Evolutionary conservation across 1,140 invertebrate species (phyloP).

Genomic region (Temnothorax nylanderi): DNA sequence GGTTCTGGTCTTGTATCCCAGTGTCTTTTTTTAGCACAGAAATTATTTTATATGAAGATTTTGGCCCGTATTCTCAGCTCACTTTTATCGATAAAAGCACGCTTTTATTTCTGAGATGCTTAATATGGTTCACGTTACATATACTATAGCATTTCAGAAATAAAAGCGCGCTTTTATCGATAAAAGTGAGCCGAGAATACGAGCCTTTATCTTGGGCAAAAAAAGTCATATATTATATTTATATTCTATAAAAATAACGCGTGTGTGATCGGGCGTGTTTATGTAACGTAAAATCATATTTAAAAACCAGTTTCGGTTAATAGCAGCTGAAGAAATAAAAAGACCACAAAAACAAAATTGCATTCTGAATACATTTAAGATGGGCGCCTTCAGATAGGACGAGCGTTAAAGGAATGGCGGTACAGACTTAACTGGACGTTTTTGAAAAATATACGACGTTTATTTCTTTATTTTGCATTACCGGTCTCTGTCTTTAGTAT

Average conservation of each 20-base stretch:
- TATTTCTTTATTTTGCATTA: background rate
- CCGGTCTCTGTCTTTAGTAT: background rate
- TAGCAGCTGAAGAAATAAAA: background rate
- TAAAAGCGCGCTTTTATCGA: too few relatives aligned
- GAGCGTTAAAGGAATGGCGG: background rate
- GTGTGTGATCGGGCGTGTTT: background rate
- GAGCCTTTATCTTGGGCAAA: background rate
- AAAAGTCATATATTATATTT: background rate
- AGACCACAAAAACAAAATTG: background rate
- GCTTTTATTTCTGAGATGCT: too few relatives aligned
- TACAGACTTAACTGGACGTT: background rate
- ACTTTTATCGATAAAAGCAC: too few relatives aligned
- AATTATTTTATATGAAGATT: background rate
- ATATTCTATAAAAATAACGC: background rate
- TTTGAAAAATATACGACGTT: background rate
- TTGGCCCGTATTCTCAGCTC: too few relatives aligned
- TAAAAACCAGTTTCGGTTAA: slow-evolving; percentile 2
- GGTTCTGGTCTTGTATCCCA: background rate
- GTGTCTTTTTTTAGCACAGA: background rate
- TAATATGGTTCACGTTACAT: too few relatives aligned
- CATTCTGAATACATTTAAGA: background rate
- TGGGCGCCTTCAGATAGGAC: too few relatives aligned
- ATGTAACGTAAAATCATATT: background rate
- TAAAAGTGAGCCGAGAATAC: too few relatives aligned
- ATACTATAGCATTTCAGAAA: too few relatives aligned